phyloP scores from a whole-genome alignment of 2,113 vertebrate species.

The Oxyruncus cristatus region DNA sequence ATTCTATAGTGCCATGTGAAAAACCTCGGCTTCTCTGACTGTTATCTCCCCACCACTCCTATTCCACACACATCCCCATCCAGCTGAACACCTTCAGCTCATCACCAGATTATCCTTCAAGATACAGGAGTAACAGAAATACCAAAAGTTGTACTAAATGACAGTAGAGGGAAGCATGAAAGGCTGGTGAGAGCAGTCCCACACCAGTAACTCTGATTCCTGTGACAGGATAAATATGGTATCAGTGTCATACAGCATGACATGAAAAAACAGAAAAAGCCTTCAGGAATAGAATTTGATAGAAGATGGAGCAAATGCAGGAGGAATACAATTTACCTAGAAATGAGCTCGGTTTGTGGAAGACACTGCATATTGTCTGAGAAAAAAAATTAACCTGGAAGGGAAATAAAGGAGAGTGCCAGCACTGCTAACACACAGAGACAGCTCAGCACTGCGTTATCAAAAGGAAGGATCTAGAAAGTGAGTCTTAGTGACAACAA shows the following conservation, averaged over 20 bases:
- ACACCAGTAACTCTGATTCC: background rate
- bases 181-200: background rate
- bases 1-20: background rate
- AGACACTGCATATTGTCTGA: background rate
- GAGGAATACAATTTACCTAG: background rate
- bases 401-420: background rate
- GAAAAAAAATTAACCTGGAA: background rate
- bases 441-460: background rate
- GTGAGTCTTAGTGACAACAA: background rate
- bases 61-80: background rate
- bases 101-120: background rate
- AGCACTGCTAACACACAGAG: background rate
- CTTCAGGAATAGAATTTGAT: background rate
- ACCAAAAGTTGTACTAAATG: background rate
- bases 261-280: background rate
- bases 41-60: background rate
- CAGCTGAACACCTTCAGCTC: background rate
- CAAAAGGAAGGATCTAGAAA: slow-evolving; percentile 10
- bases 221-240: background rate
- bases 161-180: background rate
- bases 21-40: background rate
- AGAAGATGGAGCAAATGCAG: background rate
- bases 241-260: background rate
- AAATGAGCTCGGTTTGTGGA: background rate
- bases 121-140: background rate